Evolutionary conservation across 2,888 invertebrate genomes (phyloP), one percentile per base, ranked within the genome.

Genomic region (Perizoma flavofasciatum): DNA sequence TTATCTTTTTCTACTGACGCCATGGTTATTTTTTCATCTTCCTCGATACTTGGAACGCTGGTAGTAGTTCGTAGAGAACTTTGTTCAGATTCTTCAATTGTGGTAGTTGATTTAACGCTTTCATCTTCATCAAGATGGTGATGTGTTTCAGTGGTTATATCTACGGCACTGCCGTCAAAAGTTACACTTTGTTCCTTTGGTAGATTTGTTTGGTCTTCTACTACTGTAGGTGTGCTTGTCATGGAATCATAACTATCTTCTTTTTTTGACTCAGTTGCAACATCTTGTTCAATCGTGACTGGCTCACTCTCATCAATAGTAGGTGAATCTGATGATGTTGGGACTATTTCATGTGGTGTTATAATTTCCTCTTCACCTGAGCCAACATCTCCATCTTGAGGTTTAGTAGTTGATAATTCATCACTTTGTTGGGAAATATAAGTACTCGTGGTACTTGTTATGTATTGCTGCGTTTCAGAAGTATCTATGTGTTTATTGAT

Each of bases 291-390:
- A 61, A 8, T 41, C n/a, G 47, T n/a, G 11, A 52, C 39, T 37
- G 55, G 49, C 41, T 48, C 6, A 49, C 40, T 48, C 34, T 61
- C 54, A 49, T 59, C 49, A 40, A 33, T 50, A 1, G 10, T 33
- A 49, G 59, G 59, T 51, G 50, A 34, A 39, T 22, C 40, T 51
- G 66, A 48, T 45, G 60, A 32, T 5, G 41, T 34, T 9, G 61
- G 34, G n/a, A 46, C 33, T 9, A 45, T 53, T 59, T 62, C 58
- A 45, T 57, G 62, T 55, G 54, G 71, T 64, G 64, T 55, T 54
- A 57, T 44, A 53, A 58, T 67, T 41, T 54, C 65, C 43, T 67
- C 63, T 56, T 73, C 73, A 51, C 66, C 59, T 55, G 66, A 65
- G 35, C 67, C 60, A 65, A 64, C 55, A 49, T 66, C 59, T 49